Evolutionary conservation across 23 tunicate genomes (phyloP), one percentile per base, ranked within the genome.

Genomic region (Clavelina lepadiformis): DNA sequence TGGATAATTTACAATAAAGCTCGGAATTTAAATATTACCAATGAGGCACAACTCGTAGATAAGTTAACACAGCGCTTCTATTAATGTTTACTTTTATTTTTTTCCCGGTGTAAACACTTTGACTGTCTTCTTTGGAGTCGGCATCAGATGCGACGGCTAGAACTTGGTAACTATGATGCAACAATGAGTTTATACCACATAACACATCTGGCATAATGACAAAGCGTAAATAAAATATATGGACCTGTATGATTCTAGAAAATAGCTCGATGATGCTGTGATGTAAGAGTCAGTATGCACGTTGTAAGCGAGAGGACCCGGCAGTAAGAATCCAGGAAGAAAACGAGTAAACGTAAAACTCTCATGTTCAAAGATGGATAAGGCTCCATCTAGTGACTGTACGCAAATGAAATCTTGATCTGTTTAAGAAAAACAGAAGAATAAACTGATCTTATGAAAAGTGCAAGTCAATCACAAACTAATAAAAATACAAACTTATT

Each of bases 361-460:
- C 51, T 89, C 97, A 25, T 76, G 79, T 50, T 89, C 89, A 64
- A 75, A 89, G 29, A 89, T 34, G 0, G 88, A 75, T 27, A 89
- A 41, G 5, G 83, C 62, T 13, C 97, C 97, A 53, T 89, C 97
- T 51, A 89, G 77, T 28, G 97, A 89, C 38, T 89, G 97, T 28
- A 89, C 97, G 51, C 97, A 89, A 0, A 89, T 76, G 31, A 72
- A 79, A 73, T 87, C 96, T 19, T 67, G 77, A 51, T 79, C 96
- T 87, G 34, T 3, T 61, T 45, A 41, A 15, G 18, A 24, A 3
- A 25, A 68, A 13, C 7, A 68, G 28, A 41, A 41, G 11, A 41
- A 41, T 41, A 41, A 41, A 41, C 49, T 15, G 49, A 41, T 41
- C 15, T 11, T 41, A 8, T 11, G 13, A 41, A 41, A 41, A 15